Conservation (phyloP, 2,888 invertebrate species). For the Stenodema calcarata region DNA sequence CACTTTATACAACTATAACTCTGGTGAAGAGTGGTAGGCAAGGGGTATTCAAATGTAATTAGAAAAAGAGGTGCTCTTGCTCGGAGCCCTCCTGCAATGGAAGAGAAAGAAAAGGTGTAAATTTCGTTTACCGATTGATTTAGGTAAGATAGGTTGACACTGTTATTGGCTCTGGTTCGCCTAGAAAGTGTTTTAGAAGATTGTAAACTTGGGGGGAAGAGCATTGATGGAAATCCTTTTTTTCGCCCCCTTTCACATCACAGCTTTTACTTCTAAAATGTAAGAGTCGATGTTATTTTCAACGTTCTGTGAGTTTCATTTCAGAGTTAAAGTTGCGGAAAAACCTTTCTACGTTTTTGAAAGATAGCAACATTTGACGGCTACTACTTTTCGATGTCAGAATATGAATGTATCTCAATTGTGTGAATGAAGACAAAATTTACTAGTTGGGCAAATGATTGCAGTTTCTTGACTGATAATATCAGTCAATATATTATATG, state of each 20-base stretch:
- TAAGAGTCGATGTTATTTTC: background rate
- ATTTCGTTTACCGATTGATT: conserved; percentile 32
- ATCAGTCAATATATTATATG: no score
- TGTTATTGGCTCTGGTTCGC: conserved; percentile 34
- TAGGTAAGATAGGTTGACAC: conserved; percentile 31
- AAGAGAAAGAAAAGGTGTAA: conserved; percentile 38
- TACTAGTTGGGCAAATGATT: no score
- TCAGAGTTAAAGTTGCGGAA: no score
- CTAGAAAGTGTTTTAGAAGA: conserved; percentile 22
- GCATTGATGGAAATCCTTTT: conserved; percentile 5
- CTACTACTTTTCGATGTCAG: no score
- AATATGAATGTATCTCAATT: no score
- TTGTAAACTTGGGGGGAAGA: conserved; percentile 8
- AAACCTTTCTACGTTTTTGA: no score
- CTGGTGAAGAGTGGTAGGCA: background rate
- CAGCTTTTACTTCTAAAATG: background rate
- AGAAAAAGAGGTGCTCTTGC: conserved; percentile 37
- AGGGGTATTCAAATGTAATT: conserved; percentile 44
- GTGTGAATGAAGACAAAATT: no score
- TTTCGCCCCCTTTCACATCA: background rate
- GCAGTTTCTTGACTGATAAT: no score
- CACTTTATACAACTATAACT: conserved; percentile 38
- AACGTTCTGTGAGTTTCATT: no score
- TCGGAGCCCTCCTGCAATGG: conserved; percentile 1
- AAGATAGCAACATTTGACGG: no score